Base-by-base conservation (phyloP, 1,140 invertebrate genomes). In the Leptestheria dahalacensis region DNA sequence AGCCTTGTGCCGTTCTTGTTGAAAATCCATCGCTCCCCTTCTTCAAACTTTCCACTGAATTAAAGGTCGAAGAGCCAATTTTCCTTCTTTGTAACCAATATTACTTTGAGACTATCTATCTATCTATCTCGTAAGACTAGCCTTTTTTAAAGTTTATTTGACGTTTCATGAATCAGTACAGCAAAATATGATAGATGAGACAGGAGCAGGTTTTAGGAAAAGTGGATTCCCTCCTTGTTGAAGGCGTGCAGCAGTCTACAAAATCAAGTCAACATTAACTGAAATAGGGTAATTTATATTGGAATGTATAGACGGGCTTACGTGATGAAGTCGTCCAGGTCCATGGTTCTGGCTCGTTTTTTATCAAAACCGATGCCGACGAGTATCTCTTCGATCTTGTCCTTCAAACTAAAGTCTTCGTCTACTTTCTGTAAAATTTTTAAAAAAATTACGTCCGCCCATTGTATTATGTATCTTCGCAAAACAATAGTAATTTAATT, bases 271-370 rank as follows among this genome's bases (percentile, higher is more conserved):
- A 52, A 25, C n/a, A 51, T 21, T 24, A 52, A 50, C 26, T n/a
- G 26, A 52, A 60, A n/a, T 2, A 6, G 4, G 10, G n/a, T 18
- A 21, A 21, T 18, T 1, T 46, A n/a, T 29, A 33, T 54, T 54
- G 1, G 0, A 26, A 26, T 26, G 21, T 47, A 48, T 21, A 24
- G 20, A 57, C 46, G 9, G 49, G 69, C 70, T 72, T 77, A 83
- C 79, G 78, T 77, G 67, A 97, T 84, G 74, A 99, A 98, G 69
- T 99, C 93, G 75, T 98, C 94, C 64, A 92, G 85, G 67, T 96
- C 91, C 92, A 99, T 92, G 2, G 81, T 85, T 69, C 95, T 78
- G 1, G 96, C 88, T 69, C 96, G 77, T 73, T 84, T 88, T 56
- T 88, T 78, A 63, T 81, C 80, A 68, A 84, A 86, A 60, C 81